Evolutionary conservation across 2,888 invertebrate genomes (phyloP).

Genomic region (Baccha elongata): DNA sequence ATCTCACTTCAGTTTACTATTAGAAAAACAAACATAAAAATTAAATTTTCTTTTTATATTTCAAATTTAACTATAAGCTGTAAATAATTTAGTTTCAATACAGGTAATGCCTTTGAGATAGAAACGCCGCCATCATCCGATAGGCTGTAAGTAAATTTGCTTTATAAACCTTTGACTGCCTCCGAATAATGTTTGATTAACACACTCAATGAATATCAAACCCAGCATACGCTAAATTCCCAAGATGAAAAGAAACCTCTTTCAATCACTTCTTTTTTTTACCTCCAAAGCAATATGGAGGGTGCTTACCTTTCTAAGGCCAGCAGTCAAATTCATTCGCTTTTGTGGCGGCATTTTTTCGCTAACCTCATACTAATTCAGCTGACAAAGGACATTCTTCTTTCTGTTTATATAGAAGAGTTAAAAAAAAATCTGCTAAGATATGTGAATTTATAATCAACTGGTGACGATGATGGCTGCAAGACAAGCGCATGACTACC

Average conservation of each 20-base stretch:
- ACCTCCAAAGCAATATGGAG: not conserved
- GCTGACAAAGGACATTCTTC: slow-evolving; percentile 59
- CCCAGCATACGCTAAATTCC: slow-evolving; percentile 3
- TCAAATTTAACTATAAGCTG: no score
- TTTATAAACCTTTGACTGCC: slow-evolving; percentile 14
- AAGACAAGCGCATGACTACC: slow-evolving; percentile 59
- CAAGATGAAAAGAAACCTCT: slow-evolving; percentile 57
- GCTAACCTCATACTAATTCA: slow-evolving; percentile 47
- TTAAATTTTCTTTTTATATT: no score
- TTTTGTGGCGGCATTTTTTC: slow-evolving; percentile 58
- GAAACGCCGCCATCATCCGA: no score
- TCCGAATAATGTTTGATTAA: slow-evolving; percentile 43
- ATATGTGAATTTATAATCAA: slow-evolving; percentile 70
- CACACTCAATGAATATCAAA: slow-evolving; percentile 30
- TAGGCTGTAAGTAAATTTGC: not conserved
- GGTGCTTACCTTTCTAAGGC: not conserved
- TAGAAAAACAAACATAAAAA: no score
- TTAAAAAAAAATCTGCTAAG: slow-evolving; percentile 8
- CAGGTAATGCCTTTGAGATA: no score
- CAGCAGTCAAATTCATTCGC: slow-evolving; percentile 44
- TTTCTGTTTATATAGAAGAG: slow-evolving; percentile 13
- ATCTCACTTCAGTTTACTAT: no score
- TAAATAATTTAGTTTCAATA: no score
- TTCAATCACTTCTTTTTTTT: slow-evolving; percentile 18
- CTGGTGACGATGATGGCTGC: slow-evolving; percentile 59